Conservation (phyloP, 1,140 invertebrate genomes). For the Musca vetustissima region DNA sequence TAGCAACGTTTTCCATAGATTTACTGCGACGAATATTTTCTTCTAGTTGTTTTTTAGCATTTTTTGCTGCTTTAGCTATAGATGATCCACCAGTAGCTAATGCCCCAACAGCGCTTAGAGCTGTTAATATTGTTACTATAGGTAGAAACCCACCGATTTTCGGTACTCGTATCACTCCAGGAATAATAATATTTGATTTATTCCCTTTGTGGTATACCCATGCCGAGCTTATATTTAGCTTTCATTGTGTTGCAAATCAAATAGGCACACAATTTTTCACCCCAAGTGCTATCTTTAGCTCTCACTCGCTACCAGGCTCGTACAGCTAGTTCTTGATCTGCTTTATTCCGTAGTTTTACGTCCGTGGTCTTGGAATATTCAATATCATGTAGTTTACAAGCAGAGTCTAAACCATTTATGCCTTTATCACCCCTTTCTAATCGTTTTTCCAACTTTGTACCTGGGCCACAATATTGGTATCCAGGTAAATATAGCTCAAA, state of each 20-base stretch:
- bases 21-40: no score
- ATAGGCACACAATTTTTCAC: slow-evolving; percentile 24
- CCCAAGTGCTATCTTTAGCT: slow-evolving; percentile 45
- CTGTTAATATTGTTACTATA: no score
- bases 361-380: slow-evolving; percentile 50
- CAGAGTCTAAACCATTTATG: slow-evolving; percentile 52
- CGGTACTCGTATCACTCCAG: no score
- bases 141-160: no score
- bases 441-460: slow-evolving; percentile 55
- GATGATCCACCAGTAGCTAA: no score
- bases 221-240: slow-evolving; percentile 32
- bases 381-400: slow-evolving; percentile 58
- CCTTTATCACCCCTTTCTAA: slow-evolving; percentile 52
- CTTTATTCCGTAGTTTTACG: slow-evolving; percentile 47
- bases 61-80: no score
- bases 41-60: no score
- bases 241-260: slow-evolving; percentile 32
- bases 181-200: no score
- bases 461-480: slow-evolving; percentile 57
- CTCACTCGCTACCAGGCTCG: slow-evolving; percentile 51
- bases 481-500: slow-evolving; percentile 57
- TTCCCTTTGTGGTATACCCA: no score
- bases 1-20: no score
- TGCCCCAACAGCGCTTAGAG: no score
- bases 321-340: slow-evolving; percentile 50